Evolutionary conservation across 2,113 vertebrate species (phyloP), one percentile per base, ranked within the genome.

Genomic region (Condylura cristata): DNA sequence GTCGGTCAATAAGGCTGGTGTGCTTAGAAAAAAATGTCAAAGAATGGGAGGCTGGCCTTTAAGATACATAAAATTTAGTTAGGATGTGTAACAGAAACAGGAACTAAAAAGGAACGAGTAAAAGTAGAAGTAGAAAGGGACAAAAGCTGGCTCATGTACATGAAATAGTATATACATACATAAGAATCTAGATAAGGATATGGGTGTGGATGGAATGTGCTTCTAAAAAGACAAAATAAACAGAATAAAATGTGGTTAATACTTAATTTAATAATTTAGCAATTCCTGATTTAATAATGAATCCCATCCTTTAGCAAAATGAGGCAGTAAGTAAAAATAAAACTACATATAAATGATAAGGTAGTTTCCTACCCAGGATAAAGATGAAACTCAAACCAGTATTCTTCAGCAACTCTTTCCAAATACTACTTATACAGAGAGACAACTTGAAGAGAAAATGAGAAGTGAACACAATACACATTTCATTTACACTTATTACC

Each of bases 381-480:
- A 86, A 53, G n/a, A 65, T 80, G 37, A 95, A 84, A 89, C 8
- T 44, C 41, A 87, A 81, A 72, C 51, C 8, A 72, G 2, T 44
- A 78, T 39, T 94, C 71, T 76, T 87, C 32, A 81, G 46, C 39
- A 94, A 86, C n/a, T 66, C 20, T 80, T 72, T 70, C n/a, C 24
- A 91, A 65, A 86, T 3, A 8, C 9, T 91, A 24, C 46, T 89
- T 65, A 63, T 32, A 72, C 71, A 79, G 10, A 26, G 16, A 76
- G 26, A 94, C 18, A 83, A 84, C 91, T 87, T 80, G n/a, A 86
- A 91, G 76, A 84, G 76, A 71, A 86, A 90, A 48, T 84, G 17
- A 89, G 32, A 22, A 84, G 11, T 91, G 22, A 83, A 89, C 34
- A 84, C 14, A 11, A 82, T 48, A 92, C 0, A 76, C 20, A 94